Evolutionary conservation across 2,797 vertebrate species (phyloP).

Genomic region (Macropodus opercularis): DNA sequence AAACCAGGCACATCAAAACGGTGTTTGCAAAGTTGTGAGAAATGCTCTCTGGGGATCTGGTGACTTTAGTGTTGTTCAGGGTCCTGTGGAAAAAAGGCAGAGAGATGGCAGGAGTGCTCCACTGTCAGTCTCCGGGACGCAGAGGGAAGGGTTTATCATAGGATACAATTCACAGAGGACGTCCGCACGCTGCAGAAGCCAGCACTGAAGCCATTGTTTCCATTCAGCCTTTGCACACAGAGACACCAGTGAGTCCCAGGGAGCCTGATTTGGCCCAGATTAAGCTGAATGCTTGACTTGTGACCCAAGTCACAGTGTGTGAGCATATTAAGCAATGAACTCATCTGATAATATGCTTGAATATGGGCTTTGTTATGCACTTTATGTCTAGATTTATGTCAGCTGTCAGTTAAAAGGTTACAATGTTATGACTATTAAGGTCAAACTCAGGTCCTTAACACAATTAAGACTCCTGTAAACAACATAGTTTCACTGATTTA

Average conservation of each 20-base stretch:
- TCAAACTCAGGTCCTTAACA: no score
- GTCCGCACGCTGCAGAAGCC: constrained; percentile 22
- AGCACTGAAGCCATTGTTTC: constrained; percentile 28
- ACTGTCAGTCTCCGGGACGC: constrained; percentile 58
- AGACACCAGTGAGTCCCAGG: no score
- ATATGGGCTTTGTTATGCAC: no score
- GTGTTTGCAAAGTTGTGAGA: constrained; percentile 78
- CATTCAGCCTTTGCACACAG: no score
- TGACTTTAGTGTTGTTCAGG: constrained; percentile 72
- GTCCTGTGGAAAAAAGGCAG: constrained; percentile 44
- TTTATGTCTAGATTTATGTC: no score
- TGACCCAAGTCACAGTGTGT: no score
- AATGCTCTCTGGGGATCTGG: constrained; percentile 72
- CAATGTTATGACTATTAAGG: no score
- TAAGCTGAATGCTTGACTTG: no score
- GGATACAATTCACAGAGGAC: constrained; percentile 22
- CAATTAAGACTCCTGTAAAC: constrained; percentile 1
- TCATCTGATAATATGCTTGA: no score
- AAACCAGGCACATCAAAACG: constrained; percentile 77
- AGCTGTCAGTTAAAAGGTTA: not conserved
- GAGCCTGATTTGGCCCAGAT: no score
- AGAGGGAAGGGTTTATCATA: constrained; percentile 61
- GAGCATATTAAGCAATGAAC: no score
- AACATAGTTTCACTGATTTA: no score
- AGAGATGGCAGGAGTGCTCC: constrained; percentile 56